Evolutionary conservation across 2,113 vertebrate species (phyloP).

Genomic region (Petromus typicus): DNA sequence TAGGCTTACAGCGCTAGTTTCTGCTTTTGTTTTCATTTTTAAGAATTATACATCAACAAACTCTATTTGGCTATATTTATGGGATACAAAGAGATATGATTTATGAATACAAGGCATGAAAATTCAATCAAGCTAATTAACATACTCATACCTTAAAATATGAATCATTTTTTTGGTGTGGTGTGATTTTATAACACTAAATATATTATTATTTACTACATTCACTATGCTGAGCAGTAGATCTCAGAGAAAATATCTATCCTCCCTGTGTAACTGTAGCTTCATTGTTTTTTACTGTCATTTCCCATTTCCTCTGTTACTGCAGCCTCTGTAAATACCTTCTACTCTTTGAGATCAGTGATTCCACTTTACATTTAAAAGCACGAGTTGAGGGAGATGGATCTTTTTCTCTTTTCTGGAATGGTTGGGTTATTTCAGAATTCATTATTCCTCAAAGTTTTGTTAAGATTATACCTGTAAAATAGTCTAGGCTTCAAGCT

Average conservation of each 20-base stretch:
- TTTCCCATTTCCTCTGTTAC: not conserved
- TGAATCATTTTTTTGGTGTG: not conserved
- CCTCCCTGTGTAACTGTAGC: not conserved
- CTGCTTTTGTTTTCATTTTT: not conserved
- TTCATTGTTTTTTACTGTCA: not conserved
- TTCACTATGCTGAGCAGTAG: not conserved
- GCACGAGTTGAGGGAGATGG: not conserved
- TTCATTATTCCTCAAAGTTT: not conserved
- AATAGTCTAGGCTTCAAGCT: not conserved
- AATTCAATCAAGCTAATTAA: not conserved
- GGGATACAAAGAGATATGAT: not conserved
- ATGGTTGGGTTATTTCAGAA: not conserved
- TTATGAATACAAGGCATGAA: not conserved
- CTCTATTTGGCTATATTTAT: not conserved
- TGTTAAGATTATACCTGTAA: not conserved
- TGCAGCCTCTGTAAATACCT: not conserved
- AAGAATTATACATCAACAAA: not conserved
- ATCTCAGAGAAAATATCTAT: not conserved
- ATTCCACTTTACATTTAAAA: conserved; percentile 29
- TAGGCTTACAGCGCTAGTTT: not conserved
- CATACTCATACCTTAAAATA: not conserved
- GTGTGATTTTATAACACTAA: not conserved
- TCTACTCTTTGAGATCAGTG: not conserved
- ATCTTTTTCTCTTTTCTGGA: not conserved
- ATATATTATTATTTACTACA: not conserved